Base-by-base conservation (phyloP, 2,888 invertebrate genomes). In the Pristionchus arcanus region DNA sequence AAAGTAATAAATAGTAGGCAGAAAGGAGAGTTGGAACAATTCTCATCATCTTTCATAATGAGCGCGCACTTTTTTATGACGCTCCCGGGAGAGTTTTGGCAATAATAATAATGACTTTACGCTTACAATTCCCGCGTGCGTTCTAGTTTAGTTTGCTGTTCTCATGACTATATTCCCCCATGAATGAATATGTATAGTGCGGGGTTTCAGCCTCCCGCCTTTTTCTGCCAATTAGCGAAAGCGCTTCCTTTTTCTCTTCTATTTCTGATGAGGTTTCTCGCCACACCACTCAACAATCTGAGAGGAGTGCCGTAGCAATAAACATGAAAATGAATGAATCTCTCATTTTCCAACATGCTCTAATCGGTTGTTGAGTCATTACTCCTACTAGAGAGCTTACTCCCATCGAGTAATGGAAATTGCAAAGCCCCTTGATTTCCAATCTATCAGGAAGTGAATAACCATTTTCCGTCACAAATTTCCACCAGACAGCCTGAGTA, bases 181-280 rank as follows among this genome's bases (percentile, higher is more conserved):
- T 31, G 19, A 37, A 34, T 37, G 19, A 19, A 25, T 25, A n/a
- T 77, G 74, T 21, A 19, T 5, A 74, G 42, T 81, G 49, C 49
- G 49, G 81, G 31, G 81, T 81, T 81, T 81, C 81, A 49, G 9
- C 49, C 4, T 16, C n/a, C n/a, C 81, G 31, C n/a, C 11, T 53
- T 81, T 81, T 81, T n/a, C 49, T 16, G 49, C 81, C 68, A 74
- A 81, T 81, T 81, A 81, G 81, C 81, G 19, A 9, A 1, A 42
- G 49, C 19, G 81, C 81, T 53, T 81, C 81, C 31, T 42, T 81
- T 81, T 63, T 63, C 63, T 42, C 28, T 53, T 49, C 42, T 53
- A n/a, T n/a, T 28, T 19, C 49, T 81, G 53, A 53, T 81, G 81
- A 81, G 81, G n/a, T 49, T 81, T 81, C 49, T 49, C 42, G 13